A percentile compares a stretch with the other conserved stretches of the same genome.
phyloP scores from a whole-genome alignment of 2,113 vertebrate genomes.

The Petrocephalus zakoni region DNA sequence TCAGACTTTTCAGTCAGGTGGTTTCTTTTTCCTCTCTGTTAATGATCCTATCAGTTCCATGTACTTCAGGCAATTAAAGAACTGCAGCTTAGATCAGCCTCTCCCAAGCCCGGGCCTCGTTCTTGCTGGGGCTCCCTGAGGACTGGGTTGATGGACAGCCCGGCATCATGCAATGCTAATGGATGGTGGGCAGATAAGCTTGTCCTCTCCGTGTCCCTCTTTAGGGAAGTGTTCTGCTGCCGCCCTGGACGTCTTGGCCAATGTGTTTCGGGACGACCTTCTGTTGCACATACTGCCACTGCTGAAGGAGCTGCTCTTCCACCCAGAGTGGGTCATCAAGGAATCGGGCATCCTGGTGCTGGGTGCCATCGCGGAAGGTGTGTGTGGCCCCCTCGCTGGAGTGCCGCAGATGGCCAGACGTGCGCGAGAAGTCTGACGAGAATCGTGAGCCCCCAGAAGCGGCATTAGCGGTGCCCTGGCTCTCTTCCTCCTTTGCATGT shows the following conservation, averaged over 20 bases:
- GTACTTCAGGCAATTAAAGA: neutral
- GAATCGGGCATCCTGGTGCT: conserved; percentile 95
- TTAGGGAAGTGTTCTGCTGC: conserved; percentile 93
- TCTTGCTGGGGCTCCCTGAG: neutral
- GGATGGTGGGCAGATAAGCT: neutral
- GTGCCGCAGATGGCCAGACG: neutral
- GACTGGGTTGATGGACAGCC: neutral
- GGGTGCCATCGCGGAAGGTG: conserved; percentile 94
- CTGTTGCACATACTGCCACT: conserved; percentile 85
- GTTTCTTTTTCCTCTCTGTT: neutral
- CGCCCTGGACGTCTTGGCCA: conserved; percentile 87
- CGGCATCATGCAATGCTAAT: neutral
- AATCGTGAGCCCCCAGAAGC: neutral
- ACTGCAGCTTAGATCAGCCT: neutral
- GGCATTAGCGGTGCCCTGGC: neutral
- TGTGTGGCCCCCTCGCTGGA: conserved; percentile 15
- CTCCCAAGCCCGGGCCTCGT: neutral
- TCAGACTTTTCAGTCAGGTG: neutral
- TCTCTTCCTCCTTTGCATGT: neutral
- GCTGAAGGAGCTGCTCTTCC: conserved; percentile 92
- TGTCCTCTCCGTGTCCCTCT: neutral
- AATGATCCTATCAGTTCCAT: neutral
- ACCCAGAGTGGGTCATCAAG: conserved; percentile 90
- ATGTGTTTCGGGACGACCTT: conserved; percentile 92
- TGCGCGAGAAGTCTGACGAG: neutral